A percentile compares a stretch with the other conserved stretches of the same genome.
These are phyloP conservation scores for Vulpes vulpes DNA, from an alignment of 2,113 vertebrate genomes.

Conservation along the genomic window DNA sequence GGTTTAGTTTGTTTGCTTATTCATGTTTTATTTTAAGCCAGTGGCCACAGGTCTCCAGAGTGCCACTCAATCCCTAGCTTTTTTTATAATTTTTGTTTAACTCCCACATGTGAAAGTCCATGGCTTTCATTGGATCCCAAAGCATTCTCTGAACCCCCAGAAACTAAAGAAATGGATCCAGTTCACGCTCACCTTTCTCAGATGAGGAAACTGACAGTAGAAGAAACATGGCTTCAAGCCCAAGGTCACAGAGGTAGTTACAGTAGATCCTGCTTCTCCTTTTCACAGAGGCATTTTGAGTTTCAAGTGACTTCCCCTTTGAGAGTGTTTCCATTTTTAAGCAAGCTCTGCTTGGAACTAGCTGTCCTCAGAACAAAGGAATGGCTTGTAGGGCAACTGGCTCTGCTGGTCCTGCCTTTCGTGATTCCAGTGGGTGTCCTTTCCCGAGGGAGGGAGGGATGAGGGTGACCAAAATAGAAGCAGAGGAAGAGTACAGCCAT, in stretches of 20 bases:
- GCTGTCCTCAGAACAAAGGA: conserved; percentile 56
- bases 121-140: not conserved
- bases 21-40: not conserved
- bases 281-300: not conserved
- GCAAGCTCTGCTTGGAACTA: not conserved
- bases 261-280: not conserved
- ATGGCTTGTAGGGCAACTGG: not conserved
- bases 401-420: not conserved
- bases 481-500: not conserved
- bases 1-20: not conserved
- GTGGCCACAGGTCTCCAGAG: not conserved
- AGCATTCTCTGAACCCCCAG: not conserved
- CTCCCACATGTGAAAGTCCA: not conserved
- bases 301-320: conserved; percentile 24
- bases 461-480: not conserved
- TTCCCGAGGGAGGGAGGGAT: not conserved
- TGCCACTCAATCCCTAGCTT: not conserved
- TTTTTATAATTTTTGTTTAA: too few species aligned
- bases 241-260: not conserved
- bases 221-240: not conserved
- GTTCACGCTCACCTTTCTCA: not conserved
- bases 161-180: not conserved
- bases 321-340: conserved; percentile 31
- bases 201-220: not conserved
- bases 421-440: not conserved